These are phyloP conservation scores for Cantharis rufa DNA, from an alignment of 2,888 invertebrate genomes.

Conservation along the genomic window DNA sequence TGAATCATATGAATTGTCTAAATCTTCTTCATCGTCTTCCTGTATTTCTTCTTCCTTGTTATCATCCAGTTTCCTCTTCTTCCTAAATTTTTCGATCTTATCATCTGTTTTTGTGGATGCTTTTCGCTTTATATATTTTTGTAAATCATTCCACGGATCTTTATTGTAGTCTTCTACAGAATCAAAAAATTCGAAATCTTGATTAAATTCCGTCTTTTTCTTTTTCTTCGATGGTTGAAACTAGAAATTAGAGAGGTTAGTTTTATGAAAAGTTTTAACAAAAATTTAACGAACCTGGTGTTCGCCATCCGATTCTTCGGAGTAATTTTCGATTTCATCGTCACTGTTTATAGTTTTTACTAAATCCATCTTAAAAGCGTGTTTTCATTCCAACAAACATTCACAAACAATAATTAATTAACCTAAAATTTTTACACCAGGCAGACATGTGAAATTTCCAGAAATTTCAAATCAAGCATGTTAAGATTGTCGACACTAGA, in stretches of 20 bases:
- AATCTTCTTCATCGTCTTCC: slow-evolving; percentile 38
- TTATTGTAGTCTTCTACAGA: slow-evolving; percentile 79
- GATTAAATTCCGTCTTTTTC: slow-evolving; percentile 73
- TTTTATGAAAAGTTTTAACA: background rate
- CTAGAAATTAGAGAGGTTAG: slow-evolving; percentile 56
- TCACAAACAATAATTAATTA: no score
- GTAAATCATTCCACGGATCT: slow-evolving; percentile 80
- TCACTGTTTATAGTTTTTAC: slow-evolving; percentile 85
- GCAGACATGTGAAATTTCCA: background rate
- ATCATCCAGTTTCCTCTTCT: slow-evolving; percentile 45
- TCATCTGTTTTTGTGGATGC: slow-evolving; percentile 82
- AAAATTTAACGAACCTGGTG: slow-evolving; percentile 66
- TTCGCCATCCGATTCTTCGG: slow-evolving; percentile 81
- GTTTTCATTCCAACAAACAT: no score
- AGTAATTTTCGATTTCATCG: slow-evolving; percentile 78
- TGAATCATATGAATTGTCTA: slow-evolving; percentile 57
- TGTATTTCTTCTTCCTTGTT: slow-evolving; percentile 56
- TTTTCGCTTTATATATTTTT: slow-evolving; percentile 79
- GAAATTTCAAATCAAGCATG: background rate
- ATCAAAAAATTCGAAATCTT: slow-evolving; percentile 80
- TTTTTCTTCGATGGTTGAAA: slow-evolving; percentile 83
- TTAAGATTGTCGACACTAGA: background rate
- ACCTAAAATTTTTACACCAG: no score
- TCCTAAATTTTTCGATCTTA: slow-evolving; percentile 70
- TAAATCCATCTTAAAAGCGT: background rate